Evolutionary conservation across 2,888 invertebrate genomes (phyloP).

Genomic region (Xestia ashworthii): DNA sequence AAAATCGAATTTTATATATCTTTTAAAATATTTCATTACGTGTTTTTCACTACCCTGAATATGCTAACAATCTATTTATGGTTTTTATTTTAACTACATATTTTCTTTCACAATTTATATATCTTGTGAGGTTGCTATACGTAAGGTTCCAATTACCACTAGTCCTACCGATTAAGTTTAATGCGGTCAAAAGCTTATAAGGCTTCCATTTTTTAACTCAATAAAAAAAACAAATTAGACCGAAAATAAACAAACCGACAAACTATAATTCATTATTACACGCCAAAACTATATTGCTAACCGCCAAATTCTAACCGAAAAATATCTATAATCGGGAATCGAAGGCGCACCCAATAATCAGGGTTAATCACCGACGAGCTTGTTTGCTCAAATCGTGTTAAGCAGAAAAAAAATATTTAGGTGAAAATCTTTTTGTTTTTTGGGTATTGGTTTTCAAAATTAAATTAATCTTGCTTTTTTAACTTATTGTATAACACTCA

Average conservation of each 20-base stretch:
- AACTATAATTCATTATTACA: slow-evolving; percentile 85
- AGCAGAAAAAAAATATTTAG: slow-evolving; percentile 31
- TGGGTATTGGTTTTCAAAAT: neutral
- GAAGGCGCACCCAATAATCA: slow-evolving; percentile 86
- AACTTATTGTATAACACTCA: neutral
- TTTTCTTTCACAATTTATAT: neutral
- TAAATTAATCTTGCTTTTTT: slow-evolving; percentile 7
- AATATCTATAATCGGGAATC: slow-evolving; percentile 88
- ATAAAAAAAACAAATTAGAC: slow-evolving; percentile 50
- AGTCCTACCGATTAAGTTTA: slow-evolving; percentile 1
- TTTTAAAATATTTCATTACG: neutral
- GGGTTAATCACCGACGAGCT: slow-evolving; percentile 78
- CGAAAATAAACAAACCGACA: slow-evolving; percentile 78
- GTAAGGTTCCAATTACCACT: neutral
- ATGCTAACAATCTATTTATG: neutral
- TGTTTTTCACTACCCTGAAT: neutral
- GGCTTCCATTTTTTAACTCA: neutral
- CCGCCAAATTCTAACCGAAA: slow-evolving; percentile 81
- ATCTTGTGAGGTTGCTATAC: neutral
- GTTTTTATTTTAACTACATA: neutral
- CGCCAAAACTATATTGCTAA: slow-evolving; percentile 78
- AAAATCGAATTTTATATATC: neutral
- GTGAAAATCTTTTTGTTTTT: slow-evolving; percentile 16
- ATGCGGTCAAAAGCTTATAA: slow-evolving; percentile 1
- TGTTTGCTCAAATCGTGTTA: slow-evolving; percentile 77